A percentile compares a stretch with the other conserved stretches of the same genome.
These are phyloP conservation scores for Cerceris ruficornis DNA, from an alignment of 2,888 invertebrate genomes.

Conservation along the genomic window DNA sequence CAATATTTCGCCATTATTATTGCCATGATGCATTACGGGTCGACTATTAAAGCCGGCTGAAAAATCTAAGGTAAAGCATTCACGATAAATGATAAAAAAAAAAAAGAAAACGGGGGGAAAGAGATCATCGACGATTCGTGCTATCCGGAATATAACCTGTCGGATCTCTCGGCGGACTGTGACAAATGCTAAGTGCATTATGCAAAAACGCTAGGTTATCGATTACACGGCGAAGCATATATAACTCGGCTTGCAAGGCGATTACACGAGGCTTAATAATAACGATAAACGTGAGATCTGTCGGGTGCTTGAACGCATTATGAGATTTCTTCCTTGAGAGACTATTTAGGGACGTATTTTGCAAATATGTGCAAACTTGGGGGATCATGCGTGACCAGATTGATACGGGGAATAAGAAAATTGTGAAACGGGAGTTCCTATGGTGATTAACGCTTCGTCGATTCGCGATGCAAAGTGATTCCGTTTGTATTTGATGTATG, in stretches of 20 bases:
- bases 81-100: neutral
- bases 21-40: neutral
- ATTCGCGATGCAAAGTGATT: too few relatives aligned
- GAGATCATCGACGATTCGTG: neutral
- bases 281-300: slow-evolving; percentile 30
- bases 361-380: too few relatives aligned
- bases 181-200: slow-evolving; percentile 39
- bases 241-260: slow-evolving; percentile 26
- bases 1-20: neutral
- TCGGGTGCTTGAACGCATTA: neutral
- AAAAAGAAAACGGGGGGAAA: neutral
- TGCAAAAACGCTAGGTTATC: slow-evolving; percentile 46
- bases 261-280: slow-evolving; percentile 49
- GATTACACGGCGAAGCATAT: slow-evolving; percentile 36
- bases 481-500: too few relatives aligned
- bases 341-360: too few relatives aligned
- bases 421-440: too few relatives aligned
- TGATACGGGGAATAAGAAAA: too few relatives aligned
- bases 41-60: neutral
- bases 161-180: neutral
- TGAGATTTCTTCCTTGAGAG: too few relatives aligned
- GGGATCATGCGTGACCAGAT: too few relatives aligned
- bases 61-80: neutral
- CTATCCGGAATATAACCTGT: neutral
- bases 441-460: too few relatives aligned